These are phyloP conservation scores for Encarsia formosa DNA, from an alignment of 2,888 invertebrate genomes.

Conservation along the genomic window DNA sequence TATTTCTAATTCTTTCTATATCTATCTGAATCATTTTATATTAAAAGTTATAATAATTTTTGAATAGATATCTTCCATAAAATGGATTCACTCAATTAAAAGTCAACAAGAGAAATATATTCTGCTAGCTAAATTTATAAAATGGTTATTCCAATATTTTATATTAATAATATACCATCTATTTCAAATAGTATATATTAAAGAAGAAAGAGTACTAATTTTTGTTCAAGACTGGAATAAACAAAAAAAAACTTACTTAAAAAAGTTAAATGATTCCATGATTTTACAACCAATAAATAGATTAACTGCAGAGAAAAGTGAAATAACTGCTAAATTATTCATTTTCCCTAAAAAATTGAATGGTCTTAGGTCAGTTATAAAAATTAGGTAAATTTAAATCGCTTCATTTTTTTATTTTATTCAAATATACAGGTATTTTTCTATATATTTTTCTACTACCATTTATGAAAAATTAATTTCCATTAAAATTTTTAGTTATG, in stretches of 20 bases:
- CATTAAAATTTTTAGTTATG: slow-evolving; percentile 5
- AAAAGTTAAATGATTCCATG: slow-evolving; percentile 6
- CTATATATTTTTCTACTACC: slow-evolving; percentile 2
- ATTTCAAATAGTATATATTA: slow-evolving; percentile 6
- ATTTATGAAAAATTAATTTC: not conserved
- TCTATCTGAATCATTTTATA: no score
- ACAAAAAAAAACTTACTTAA: slow-evolving; percentile 1
- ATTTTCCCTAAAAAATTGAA: slow-evolving; percentile 8
- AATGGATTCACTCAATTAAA: not conserved
- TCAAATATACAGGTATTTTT: not conserved
- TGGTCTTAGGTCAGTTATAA: slow-evolving; percentile 7
- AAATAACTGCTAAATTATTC: not conserved
- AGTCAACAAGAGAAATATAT: slow-evolving; percentile 2
- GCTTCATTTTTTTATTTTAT: no score
- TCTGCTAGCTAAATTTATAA: slow-evolving; percentile 11
- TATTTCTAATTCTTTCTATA: no score
- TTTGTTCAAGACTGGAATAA: slow-evolving; percentile 9
- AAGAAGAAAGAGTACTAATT: slow-evolving; percentile 10
- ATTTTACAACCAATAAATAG: not conserved
- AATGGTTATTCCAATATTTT: slow-evolving; percentile 20
- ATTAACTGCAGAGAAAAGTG: not conserved
- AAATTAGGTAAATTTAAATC: slow-evolving; percentile 4
- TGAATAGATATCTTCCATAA: slow-evolving; percentile 10
- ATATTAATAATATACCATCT: not conserved
- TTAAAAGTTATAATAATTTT: not conserved